These are phyloP conservation scores for Macaca fascicularis DNA, from an alignment of 2,113 vertebrate species.

Conservation along the genomic window DNA sequence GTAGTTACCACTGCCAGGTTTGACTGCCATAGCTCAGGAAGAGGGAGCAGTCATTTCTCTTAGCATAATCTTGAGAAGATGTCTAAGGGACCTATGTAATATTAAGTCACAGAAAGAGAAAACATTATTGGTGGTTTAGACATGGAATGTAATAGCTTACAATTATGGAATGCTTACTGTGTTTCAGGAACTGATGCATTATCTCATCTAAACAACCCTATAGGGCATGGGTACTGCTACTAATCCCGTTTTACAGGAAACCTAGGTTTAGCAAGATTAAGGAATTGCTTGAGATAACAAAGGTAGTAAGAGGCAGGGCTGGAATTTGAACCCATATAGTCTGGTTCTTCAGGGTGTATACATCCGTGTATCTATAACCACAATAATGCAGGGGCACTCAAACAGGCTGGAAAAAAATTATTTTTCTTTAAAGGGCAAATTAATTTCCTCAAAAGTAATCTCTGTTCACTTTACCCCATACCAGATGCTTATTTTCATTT, in stretches of 20 bases:
- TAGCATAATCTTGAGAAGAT: background rate
- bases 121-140: constrained; percentile 11
- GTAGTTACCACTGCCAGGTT: constrained; percentile 45
- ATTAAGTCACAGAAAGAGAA: constrained; percentile 46
- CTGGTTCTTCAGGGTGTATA: background rate
- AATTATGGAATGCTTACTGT: constrained; percentile 32
- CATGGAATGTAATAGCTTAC: constrained; percentile 34
- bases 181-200: constrained; percentile 31
- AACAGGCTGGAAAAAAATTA: background rate
- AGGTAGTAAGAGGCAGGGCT: background rate
- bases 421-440: constrained; percentile 18
- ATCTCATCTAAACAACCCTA: background rate
- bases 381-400: background rate
- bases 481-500: constrained; percentile 10
- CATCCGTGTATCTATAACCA: background rate
- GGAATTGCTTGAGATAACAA: constrained; percentile 38
- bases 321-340: background rate
- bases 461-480: background rate
- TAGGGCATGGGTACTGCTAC: background rate
- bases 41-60: constrained; percentile 50
- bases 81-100: constrained; percentile 43
- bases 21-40: constrained; percentile 63
- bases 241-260: background rate
- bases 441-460: constrained; percentile 37
- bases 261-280: background rate